Evolutionary conservation across 2,797 vertebrate genomes (phyloP).

Genomic region (Enteromius mattozi): DNA sequence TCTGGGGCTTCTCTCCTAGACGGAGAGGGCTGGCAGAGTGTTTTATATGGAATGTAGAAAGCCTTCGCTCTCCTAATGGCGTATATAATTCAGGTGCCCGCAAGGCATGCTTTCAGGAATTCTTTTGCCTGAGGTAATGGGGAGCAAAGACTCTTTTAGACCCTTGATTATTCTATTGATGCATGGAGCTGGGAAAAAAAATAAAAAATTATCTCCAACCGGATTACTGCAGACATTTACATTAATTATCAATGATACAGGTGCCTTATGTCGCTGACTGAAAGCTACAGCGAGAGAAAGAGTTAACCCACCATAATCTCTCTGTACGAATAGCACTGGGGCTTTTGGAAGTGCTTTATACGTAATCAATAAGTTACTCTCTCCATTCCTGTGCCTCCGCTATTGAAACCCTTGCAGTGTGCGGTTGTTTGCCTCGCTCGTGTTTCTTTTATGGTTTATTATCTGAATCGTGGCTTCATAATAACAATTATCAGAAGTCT

Average conservation of each 20-base stretch:
- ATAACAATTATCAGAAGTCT: slow-evolving; percentile 80
- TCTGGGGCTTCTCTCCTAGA: slow-evolving; percentile 73
- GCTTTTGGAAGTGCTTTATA: slow-evolving; percentile 87
- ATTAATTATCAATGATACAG: slow-evolving; percentile 99
- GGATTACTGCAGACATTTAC: slow-evolving; percentile 98
- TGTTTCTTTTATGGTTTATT: slow-evolving; percentile 92
- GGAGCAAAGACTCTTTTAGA: slow-evolving; percentile 97
- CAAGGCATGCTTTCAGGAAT: slow-evolving; percentile 99
- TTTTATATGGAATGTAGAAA: slow-evolving; percentile 94
- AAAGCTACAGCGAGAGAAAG: slow-evolving; percentile 72
- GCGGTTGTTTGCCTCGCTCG: slow-evolving; percentile 88
- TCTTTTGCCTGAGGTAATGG: slow-evolving; percentile 99
- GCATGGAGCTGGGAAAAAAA: slow-evolving; percentile 89
- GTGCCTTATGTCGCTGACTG: slow-evolving; percentile 83
- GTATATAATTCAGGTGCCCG: slow-evolving; percentile 99
- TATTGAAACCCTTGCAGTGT: slow-evolving; percentile 80
- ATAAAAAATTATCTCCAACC: slow-evolving; percentile 89
- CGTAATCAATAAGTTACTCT: slow-evolving; percentile 91
- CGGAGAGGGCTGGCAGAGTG: slow-evolving; percentile 88
- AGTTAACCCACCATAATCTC: slow-evolving; percentile 75
- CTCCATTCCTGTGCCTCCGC: slow-evolving; percentile 80
- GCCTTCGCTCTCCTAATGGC: slow-evolving; percentile 94
- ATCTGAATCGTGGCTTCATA: slow-evolving; percentile 76
- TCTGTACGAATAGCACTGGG: slow-evolving; percentile 75
- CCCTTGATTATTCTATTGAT: slow-evolving; percentile 99